These are phyloP conservation scores for Phrynocephalus vlangalii DNA, from an alignment of 2,797 vertebrate genomes.

Conservation along the genomic window DNA sequence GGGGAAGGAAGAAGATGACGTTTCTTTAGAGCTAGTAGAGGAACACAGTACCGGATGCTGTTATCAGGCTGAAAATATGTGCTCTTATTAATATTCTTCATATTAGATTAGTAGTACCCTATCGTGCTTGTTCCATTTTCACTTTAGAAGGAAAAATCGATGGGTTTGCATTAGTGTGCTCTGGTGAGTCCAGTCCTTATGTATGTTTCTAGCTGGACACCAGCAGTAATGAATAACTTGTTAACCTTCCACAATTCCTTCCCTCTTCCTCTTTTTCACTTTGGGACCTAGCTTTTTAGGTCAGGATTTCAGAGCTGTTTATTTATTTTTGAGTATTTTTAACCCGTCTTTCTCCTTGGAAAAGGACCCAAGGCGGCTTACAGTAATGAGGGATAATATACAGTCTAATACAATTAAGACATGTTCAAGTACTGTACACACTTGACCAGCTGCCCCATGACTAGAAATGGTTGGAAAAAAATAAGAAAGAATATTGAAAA, in stretches of 20 bases:
- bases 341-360: too few species aligned
- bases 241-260: not conserved
- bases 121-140: not conserved
- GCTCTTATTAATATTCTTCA: not conserved
- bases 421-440: not conserved
- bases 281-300: too few species aligned
- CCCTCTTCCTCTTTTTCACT: not conserved
- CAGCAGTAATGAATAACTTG: not conserved
- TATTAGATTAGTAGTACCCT: not conserved
- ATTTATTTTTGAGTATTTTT: too few species aligned
- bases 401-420: too few species aligned
- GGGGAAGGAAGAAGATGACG: not conserved
- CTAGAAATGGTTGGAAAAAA: too few species aligned
- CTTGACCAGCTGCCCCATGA: too few species aligned
- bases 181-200: not conserved
- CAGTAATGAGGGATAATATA: too few species aligned
- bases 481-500: too few species aligned
- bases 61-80: not conserved
- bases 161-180: not conserved
- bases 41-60: not conserved
- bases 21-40: not conserved
- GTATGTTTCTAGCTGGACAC: accelerated
- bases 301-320: not conserved
- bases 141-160: slow-evolving; percentile 2
- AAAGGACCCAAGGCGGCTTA: too few species aligned